phyloP scores from a whole-genome alignment of 2,113 vertebrate genomes.

The Colaptes auratus region DNA sequence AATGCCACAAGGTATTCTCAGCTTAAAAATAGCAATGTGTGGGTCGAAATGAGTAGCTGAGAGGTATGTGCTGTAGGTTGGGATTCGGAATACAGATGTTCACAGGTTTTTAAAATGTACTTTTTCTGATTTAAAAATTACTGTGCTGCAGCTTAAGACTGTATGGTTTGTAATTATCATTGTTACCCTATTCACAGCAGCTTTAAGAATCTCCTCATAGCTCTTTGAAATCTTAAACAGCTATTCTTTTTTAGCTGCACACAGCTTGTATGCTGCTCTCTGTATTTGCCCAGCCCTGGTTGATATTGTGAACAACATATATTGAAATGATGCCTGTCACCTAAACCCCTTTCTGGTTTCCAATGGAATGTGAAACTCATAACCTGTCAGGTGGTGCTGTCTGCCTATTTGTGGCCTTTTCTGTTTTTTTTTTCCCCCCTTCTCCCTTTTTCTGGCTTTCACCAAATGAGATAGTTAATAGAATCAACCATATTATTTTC shows the following conservation, averaged over 20 bases:
- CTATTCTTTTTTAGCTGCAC: not conserved
- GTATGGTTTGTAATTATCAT: slow-evolving; percentile 12
- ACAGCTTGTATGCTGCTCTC: not conserved
- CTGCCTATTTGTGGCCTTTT: not conserved
- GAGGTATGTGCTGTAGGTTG: slow-evolving; percentile 46
- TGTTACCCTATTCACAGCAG: not conserved
- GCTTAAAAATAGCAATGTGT: slow-evolving; percentile 64
- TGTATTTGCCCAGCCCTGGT: not conserved
- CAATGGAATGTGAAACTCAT: not conserved
- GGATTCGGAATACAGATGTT: slow-evolving; percentile 62
- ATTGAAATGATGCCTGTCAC: not conserved
- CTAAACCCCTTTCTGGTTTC: not conserved
- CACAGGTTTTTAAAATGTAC: not conserved
- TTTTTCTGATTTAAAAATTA: slow-evolving; percentile 60
- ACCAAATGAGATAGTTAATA: not conserved
- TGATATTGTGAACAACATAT: rapidly evolving
- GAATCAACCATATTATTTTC: not conserved
- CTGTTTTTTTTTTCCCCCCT: not conserved
- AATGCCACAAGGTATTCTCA: slow-evolving; percentile 63
- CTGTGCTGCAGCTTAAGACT: not conserved
- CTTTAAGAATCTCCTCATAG: not conserved
- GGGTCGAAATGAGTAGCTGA: slow-evolving; percentile 60
- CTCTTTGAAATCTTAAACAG: not conserved
- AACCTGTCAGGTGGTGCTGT: not conserved
- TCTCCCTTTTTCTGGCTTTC: not conserved